Evolutionary conservation across 2,797 vertebrate species (phyloP).

Genomic region (Todus mexicanus): DNA sequence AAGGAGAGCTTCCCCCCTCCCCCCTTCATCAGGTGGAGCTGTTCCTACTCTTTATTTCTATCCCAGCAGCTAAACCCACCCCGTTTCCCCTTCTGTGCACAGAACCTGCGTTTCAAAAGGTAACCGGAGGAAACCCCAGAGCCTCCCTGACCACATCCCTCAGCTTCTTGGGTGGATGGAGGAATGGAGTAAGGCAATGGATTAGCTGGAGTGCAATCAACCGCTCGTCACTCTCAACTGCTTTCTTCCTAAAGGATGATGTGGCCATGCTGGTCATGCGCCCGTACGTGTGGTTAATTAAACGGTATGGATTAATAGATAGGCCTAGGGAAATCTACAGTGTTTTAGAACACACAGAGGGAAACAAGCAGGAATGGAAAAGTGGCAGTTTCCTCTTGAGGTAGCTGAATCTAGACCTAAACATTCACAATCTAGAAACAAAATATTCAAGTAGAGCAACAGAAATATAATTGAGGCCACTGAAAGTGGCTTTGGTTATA

Average conservation of each 20-base stretch:
- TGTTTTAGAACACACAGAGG: not conserved
- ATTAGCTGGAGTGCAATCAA: not conserved
- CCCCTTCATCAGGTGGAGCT: too few species aligned
- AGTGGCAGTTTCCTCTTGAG: rapidly evolving
- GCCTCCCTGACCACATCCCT: too few species aligned
- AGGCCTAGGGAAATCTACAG: not conserved
- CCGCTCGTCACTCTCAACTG: too few species aligned
- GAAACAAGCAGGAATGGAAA: not conserved
- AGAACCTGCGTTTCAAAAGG: too few species aligned
- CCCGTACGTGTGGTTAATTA: not conserved
- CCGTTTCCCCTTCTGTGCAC: too few species aligned
- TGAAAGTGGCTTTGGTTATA: not conserved
- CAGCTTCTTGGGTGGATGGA: not conserved
- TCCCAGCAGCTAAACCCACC: too few species aligned
- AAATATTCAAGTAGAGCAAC: not conserved
- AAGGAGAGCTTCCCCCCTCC: not conserved
- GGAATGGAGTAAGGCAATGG: not conserved
- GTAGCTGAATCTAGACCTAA: not conserved
- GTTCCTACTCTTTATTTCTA: too few species aligned
- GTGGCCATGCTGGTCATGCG: rapidly evolving
- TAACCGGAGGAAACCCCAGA: not conserved
- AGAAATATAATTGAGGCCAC: not conserved
- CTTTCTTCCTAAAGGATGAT: too few species aligned
- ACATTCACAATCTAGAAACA: not conserved
- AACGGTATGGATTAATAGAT: not conserved